Evolutionary conservation across 2,113 vertebrate genomes (phyloP).

Genomic region (Bambusicola thoracicus): DNA sequence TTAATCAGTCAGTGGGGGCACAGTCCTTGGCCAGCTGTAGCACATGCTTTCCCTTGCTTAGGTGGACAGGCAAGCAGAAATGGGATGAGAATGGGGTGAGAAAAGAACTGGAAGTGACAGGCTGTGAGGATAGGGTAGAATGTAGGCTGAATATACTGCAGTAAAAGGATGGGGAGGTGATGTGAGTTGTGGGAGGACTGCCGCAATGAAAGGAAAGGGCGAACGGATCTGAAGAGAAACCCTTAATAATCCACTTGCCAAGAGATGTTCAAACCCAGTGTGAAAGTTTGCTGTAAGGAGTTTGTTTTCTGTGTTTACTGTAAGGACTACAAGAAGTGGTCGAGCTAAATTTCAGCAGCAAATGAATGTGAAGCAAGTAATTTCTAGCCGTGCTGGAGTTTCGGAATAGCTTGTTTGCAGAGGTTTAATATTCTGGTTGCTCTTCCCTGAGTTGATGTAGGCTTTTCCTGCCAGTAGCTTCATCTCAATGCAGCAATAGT

Average conservation of each 20-base stretch:
- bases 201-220: neutral
- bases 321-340: neutral
- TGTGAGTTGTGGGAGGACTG: neutral
- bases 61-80: neutral
- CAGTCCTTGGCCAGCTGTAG: neutral
- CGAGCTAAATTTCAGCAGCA: neutral
- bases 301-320: neutral
- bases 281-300: neutral
- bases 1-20: neutral
- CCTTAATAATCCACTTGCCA: neutral
- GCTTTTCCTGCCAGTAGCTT: slow-evolving; percentile 60
- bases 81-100: neutral
- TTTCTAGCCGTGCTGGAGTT: neutral
- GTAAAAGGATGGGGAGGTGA: neutral
- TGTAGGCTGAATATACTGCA: neutral
- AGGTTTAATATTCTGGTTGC: slow-evolving; percentile 49
- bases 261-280: fast-evolving
- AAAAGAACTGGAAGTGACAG: neutral
- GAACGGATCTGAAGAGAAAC: neutral
- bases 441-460: neutral
- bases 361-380: neutral
- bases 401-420: neutral
- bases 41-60: neutral
- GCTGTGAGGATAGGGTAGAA: neutral
- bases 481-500: slow-evolving; percentile 62